A percentile compares a stretch with the other conserved stretches of the same genome.
phyloP scores from a whole-genome alignment of 2,888 invertebrate species.

The Timandra comae region DNA sequence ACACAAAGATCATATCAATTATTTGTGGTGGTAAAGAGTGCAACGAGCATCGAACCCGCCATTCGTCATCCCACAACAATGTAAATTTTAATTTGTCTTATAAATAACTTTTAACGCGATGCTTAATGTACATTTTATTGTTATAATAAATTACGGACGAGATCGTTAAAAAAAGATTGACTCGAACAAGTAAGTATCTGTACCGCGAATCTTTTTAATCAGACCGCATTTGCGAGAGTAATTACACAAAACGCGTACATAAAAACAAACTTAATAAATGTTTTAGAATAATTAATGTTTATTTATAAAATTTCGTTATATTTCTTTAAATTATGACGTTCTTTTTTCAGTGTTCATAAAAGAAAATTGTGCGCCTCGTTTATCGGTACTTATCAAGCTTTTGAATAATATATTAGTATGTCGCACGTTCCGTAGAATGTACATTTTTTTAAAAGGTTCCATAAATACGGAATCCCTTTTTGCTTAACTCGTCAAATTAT shows the following conservation, averaged over 20 bases:
- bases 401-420: too few relatives aligned
- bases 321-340: too few relatives aligned
- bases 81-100: constrained; percentile 20
- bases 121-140: constrained; percentile 19
- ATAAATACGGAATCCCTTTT: constrained; percentile 11
- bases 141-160: constrained; percentile 19
- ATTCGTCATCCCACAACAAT: constrained; percentile 16
- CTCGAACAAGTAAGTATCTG: constrained; percentile 16
- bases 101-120: constrained; percentile 18
- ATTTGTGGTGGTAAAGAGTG: constrained; percentile 15
- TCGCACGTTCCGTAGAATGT: too few relatives aligned
- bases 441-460: constrained; percentile 7
- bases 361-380: too few relatives aligned
- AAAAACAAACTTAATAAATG: constrained; percentile 1
- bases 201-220: constrained; percentile 10
- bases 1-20: constrained; percentile 13
- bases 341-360: too few relatives aligned
- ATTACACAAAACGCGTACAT: too few relatives aligned
- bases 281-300: constrained; percentile 1
- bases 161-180: constrained; percentile 19
- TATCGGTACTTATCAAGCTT: too few relatives aligned
- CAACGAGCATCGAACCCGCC: constrained; percentile 23
- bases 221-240: constrained; percentile 3
- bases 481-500: constrained; percentile 23
- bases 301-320: background rate